Conservation (phyloP, 2,113 vertebrate genomes). For the Tragelaphus imberbis region DNA sequence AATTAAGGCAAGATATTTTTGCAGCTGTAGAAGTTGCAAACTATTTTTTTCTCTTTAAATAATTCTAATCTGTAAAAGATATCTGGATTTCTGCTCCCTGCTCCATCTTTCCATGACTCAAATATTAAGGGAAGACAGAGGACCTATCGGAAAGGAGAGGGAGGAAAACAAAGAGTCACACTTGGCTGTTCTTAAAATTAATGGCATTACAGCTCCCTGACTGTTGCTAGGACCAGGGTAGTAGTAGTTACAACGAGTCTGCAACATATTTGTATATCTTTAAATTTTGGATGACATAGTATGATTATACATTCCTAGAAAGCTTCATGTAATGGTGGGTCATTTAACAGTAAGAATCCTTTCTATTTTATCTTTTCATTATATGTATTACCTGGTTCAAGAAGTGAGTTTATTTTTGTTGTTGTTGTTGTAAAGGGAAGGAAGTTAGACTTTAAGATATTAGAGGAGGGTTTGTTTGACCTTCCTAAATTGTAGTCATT, state of each 20-base stretch:
- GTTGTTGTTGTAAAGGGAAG: conserved; percentile 25
- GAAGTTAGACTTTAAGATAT: conserved; percentile 22
- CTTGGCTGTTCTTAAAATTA: neutral
- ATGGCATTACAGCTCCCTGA: neutral
- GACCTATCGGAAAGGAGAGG: neutral
- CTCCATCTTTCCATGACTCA: neutral
- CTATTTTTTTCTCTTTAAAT: neutral
- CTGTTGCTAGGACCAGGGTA: neutral
- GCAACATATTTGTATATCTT: neutral
- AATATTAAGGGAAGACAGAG: neutral
- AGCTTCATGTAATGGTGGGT: neutral
- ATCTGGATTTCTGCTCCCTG: neutral
- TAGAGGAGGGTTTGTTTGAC: conserved; percentile 27
- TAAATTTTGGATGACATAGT: neutral
- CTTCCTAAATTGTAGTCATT: conserved; percentile 53
- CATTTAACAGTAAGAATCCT: neutral
- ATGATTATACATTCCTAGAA: neutral
- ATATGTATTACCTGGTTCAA: neutral
- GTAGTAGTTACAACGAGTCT: neutral
- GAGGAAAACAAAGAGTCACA: neutral
- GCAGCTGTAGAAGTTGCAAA: neutral
- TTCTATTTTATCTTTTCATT: neutral
- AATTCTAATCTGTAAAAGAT: neutral
- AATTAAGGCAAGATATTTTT: neutral
- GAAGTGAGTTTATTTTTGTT: neutral